Percentiles rank a stretch among this genome's conserved stretches.
phyloP scores from a whole-genome alignment of 1,140 invertebrate genomes.

The Rhizoglyphus robini region DNA sequence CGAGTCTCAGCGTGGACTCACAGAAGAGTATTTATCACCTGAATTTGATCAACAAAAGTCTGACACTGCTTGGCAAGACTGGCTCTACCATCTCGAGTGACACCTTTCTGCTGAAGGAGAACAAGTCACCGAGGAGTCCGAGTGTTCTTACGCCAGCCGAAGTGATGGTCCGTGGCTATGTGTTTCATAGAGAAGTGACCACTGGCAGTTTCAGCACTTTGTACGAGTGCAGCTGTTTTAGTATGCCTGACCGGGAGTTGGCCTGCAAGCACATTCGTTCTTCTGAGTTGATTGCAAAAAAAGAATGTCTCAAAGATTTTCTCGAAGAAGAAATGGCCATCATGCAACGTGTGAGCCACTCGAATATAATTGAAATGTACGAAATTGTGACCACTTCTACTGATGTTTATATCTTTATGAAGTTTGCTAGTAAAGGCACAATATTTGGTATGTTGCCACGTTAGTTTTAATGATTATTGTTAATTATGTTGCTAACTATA shows the following conservation, averaged over 20 bases:
- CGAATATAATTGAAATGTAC: slow-evolving; percentile 20
- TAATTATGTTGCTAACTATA: not conserved
- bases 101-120: not conserved
- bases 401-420: slow-evolving; percentile 23
- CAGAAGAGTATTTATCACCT: not conserved
- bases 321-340: not conserved
- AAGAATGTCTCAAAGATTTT: not conserved
- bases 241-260: not conserved
- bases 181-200: not conserved
- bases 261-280: not conserved
- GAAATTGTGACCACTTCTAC: slow-evolving; percentile 21
- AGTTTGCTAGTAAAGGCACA: slow-evolving; percentile 10
- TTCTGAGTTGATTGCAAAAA: not conserved
- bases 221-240: not conserved
- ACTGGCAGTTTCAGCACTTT: not conserved
- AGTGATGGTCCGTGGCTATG: not conserved
- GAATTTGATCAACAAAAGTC: not conserved
- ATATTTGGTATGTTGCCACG: not conserved
- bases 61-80: not conserved
- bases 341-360: not conserved
- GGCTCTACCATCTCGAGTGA: not conserved
- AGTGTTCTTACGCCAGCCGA: not conserved
- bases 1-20: not conserved
- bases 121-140: not conserved
- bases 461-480: not conserved